These are phyloP conservation scores for Neolamprologus toae DNA, from an alignment of 2,113 vertebrate species.

Conservation along the genomic window DNA sequence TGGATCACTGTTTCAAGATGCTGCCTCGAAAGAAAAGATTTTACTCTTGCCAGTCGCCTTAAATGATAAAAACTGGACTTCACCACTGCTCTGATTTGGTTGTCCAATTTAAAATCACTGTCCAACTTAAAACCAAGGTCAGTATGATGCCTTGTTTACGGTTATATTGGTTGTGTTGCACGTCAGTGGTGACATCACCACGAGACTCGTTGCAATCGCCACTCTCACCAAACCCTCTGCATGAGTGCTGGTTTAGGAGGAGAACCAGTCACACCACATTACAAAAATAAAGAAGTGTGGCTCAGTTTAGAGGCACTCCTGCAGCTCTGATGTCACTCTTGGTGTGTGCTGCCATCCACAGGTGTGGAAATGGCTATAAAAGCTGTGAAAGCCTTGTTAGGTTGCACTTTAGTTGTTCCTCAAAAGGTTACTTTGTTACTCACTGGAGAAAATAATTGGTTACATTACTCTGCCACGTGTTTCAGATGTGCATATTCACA, in stretches of 20 bases:
- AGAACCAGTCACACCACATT: background rate
- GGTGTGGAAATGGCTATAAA: background rate
- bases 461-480: accelerated
- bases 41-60: no score
- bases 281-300: background rate
- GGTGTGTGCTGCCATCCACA: background rate
- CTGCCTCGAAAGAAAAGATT: no score
- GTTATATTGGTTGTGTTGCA: accelerated
- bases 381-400: background rate
- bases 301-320: background rate
- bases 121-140: no score
- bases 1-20: no score
- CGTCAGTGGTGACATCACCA: background rate
- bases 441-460: background rate
- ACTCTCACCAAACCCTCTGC: background rate
- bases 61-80: no score
- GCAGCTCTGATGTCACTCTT: background rate
- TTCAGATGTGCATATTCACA: background rate
- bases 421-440: background rate
- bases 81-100: no score
- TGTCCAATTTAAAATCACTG: no score
- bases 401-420: background rate
- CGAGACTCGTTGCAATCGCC: background rate
- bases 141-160: accelerated
- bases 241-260: background rate